Evolutionary conservation across 1,140 invertebrate genomes (phyloP).

Genomic region (Drosophila bocki): DNA sequence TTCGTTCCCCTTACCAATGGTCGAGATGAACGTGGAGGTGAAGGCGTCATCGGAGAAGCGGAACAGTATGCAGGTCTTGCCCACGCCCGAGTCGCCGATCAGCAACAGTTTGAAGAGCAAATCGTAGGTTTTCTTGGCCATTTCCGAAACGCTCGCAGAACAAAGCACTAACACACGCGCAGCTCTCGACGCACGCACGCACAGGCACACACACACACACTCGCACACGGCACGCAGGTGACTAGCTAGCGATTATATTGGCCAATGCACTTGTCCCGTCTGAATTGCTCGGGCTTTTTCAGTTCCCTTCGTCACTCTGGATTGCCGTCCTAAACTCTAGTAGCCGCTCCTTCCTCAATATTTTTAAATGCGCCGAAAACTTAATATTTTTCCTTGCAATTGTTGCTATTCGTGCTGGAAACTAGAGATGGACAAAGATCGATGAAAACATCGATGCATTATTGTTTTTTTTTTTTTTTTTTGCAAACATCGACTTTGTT

Average conservation of each 20-base stretch:
- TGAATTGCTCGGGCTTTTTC: neutral
- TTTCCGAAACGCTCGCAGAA: slow-evolving; percentile 85
- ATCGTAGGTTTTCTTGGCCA: slow-evolving; percentile 99
- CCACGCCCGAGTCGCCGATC: slow-evolving; percentile 99
- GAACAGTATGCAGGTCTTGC: slow-evolving; percentile 99
- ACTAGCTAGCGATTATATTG: slow-evolving; percentile 30
- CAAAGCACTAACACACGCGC: slow-evolving; percentile 64
- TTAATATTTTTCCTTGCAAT: slow-evolving; percentile 32
- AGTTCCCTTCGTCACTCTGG: neutral
- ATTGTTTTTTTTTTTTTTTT: neutral
- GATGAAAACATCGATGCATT: slow-evolving; percentile 2
- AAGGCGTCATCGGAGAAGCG: slow-evolving; percentile 99
- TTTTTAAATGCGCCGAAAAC: slow-evolving; percentile 21
- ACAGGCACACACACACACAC: slow-evolving; percentile 36
- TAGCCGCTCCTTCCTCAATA: neutral
- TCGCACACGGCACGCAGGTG: slow-evolving; percentile 37
- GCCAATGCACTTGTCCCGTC: slow-evolving; percentile 11
- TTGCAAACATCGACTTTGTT: no score
- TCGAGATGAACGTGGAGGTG: slow-evolving; percentile 99
- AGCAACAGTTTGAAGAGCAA: slow-evolving; percentile 98
- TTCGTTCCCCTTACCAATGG: slow-evolving; percentile 92
- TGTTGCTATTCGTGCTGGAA: slow-evolving; percentile 37
- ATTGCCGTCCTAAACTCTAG: neutral
- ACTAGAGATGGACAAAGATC: slow-evolving; percentile 16
- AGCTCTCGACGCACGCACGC: slow-evolving; percentile 38